Conservation (phyloP, 2,113 vertebrate genomes). For the Ailuropoda melanoleuca region DNA sequence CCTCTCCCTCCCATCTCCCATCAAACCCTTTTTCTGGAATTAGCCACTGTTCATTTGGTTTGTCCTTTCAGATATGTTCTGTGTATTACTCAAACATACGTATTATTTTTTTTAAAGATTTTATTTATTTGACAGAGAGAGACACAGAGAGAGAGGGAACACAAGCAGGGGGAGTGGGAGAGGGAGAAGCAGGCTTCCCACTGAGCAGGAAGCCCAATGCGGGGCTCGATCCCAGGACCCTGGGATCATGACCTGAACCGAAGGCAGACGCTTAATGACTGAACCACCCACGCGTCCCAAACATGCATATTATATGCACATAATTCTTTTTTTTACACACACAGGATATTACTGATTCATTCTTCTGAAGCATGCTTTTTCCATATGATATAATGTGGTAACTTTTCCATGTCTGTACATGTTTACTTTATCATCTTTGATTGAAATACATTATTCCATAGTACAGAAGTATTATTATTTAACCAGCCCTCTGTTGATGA, state of each 20-base stretch:
- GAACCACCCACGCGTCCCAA: not conserved
- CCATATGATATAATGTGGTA: not conserved
- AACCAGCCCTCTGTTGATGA: not conserved
- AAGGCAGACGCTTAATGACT: no score
- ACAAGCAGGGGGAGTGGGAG: no score
- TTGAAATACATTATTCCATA: not conserved
- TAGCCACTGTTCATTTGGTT: constrained; percentile 2
- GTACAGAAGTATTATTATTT: not conserved
- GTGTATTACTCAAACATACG: not conserved
- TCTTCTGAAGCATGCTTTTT: not conserved
- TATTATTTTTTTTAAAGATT: not conserved
- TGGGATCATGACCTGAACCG: no score
- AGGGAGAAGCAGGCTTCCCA: no score
- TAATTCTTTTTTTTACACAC: not conserved
- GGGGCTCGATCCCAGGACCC: no score
- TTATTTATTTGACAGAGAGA: no score
- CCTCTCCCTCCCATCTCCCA: not conserved
- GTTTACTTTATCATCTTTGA: constrained; percentile 8
- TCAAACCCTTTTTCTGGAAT: not conserved
- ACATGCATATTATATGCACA: not conserved
- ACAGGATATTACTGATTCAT: not conserved
- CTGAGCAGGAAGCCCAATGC: no score
- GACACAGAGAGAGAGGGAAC: no score
- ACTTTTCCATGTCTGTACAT: not conserved
- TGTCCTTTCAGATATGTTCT: not conserved